These are phyloP conservation scores for Protophormia terraenovae DNA, from an alignment of 2,888 invertebrate genomes.

Conservation along the genomic window DNA sequence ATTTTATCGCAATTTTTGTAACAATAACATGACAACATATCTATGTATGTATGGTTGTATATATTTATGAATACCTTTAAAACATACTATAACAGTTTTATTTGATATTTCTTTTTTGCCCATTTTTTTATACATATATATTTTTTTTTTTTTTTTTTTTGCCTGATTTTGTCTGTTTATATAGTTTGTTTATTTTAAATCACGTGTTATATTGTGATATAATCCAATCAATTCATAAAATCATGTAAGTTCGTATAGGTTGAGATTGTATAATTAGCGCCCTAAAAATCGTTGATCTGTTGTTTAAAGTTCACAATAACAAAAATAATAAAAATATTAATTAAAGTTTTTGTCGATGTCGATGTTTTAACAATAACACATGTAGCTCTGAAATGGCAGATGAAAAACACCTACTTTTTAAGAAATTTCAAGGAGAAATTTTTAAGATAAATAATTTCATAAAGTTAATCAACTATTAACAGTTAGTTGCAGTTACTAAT, in stretches of 20 bases:
- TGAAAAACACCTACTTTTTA: not conserved
- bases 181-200: not conserved
- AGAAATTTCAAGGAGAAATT: too few species aligned
- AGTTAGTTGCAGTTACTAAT: too few species aligned
- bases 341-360: not conserved
- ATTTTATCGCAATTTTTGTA: too few species aligned
- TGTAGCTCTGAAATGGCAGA: not conserved
- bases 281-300: not conserved
- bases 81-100: not conserved
- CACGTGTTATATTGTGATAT: slow-evolving; percentile 17
- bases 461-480: too few species aligned
- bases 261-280: slow-evolving; percentile 31
- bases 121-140: not conserved
- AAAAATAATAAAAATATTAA: not conserved
- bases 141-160: too few species aligned
- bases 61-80: not conserved
- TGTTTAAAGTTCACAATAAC: not conserved
- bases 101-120: not conserved
- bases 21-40: not conserved
- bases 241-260: not conserved
- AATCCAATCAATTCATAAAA: slow-evolving; percentile 3
- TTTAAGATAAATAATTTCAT: too few species aligned
- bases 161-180: not conserved
- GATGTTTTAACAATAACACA: not conserved
- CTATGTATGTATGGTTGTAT: too few species aligned